Conservation (phyloP, 2,888 invertebrate species). For the Rotaria magnacalcarata region DNA sequence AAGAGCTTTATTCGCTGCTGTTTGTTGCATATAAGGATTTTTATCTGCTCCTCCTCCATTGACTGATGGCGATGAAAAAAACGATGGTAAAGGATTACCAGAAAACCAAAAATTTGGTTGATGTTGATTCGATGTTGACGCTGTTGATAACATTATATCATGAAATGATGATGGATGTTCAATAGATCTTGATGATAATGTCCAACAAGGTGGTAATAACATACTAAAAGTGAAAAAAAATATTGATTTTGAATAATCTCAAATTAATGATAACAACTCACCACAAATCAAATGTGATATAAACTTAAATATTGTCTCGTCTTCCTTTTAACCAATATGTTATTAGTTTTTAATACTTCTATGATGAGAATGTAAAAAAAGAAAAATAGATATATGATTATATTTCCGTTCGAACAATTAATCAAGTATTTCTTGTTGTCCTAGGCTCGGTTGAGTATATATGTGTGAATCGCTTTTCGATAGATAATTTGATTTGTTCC, state of each 20-base stretch:
- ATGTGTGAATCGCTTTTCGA: conserved; percentile 23
- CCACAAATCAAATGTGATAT: not conserved
- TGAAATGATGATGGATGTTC: not conserved
- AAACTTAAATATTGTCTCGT: not conserved
- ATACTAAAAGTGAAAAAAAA: not conserved
- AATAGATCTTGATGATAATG: not conserved
- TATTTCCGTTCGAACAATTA: conserved; percentile 32
- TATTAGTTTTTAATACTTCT: conserved; percentile 6
- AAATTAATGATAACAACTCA: not conserved
- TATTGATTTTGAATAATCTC: not conserved
- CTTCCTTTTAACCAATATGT: not conserved
- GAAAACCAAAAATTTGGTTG: conserved; percentile 30
- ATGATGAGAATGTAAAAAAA: not conserved
- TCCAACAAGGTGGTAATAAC: conserved; percentile 22
- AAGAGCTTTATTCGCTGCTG: not conserved
- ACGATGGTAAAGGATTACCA: not conserved
- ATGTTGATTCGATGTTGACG: not conserved
- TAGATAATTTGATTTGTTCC: conserved; percentile 24
- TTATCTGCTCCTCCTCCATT: not conserved
- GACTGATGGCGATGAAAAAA: not conserved
- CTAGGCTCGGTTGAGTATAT: not conserved
- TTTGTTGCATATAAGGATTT: not conserved
- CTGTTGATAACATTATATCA: conserved; percentile 1
- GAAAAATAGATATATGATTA: conserved; percentile 18
- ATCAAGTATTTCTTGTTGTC: conserved; percentile 1